Evolutionary conservation across 2,888 invertebrate species (phyloP).

Genomic region (Aphelenchoides bicaudatus): DNA sequence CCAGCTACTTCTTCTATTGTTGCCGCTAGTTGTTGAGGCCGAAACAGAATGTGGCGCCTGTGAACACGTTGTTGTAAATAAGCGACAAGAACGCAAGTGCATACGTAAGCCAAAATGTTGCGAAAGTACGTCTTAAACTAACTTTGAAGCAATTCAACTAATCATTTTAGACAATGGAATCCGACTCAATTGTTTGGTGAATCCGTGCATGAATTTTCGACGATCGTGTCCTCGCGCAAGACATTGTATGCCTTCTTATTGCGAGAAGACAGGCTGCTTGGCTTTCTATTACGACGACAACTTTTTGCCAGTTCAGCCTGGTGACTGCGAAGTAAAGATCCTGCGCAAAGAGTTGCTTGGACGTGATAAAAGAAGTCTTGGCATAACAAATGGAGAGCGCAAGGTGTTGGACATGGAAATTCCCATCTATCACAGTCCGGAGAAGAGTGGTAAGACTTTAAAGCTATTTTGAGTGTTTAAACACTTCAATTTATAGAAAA

Average conservation of each 20-base stretch:
- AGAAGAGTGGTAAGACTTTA: conserved; percentile 13
- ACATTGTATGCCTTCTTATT: conserved; percentile 19
- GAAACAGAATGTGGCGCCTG: conserved; percentile 13
- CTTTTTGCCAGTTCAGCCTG: conserved; percentile 1
- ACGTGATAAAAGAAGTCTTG: not conserved
- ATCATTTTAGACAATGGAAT: conserved; percentile 17
- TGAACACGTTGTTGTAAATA: conserved; percentile 11
- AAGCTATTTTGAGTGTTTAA: not conserved
- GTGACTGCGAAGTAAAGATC: conserved; percentile 14
- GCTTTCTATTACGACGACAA: conserved; percentile 20
- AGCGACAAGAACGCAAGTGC: conserved; percentile 14
- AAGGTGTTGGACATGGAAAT: conserved; percentile 8
- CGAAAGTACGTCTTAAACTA: conserved; percentile 8
- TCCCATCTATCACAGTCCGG: conserved; percentile 13
- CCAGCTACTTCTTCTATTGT: too few species aligned
- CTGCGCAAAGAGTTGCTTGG: conserved; percentile 5
- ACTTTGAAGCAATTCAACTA: not conserved
- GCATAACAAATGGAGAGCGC: not conserved
- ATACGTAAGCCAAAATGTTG: conserved; percentile 11
- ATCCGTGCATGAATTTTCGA: conserved; percentile 21
- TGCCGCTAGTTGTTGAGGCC: not conserved
- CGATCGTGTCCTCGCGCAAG: conserved; percentile 20
- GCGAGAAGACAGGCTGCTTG: conserved; percentile 13
- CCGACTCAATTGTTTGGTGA: conserved; percentile 21
- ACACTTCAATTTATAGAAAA: conserved; percentile 15